Percentiles rank a stretch among this genome's conserved stretches.
phyloP scores from a whole-genome alignment of 1,140 invertebrate genomes.

The Procambarus virginalis region DNA sequence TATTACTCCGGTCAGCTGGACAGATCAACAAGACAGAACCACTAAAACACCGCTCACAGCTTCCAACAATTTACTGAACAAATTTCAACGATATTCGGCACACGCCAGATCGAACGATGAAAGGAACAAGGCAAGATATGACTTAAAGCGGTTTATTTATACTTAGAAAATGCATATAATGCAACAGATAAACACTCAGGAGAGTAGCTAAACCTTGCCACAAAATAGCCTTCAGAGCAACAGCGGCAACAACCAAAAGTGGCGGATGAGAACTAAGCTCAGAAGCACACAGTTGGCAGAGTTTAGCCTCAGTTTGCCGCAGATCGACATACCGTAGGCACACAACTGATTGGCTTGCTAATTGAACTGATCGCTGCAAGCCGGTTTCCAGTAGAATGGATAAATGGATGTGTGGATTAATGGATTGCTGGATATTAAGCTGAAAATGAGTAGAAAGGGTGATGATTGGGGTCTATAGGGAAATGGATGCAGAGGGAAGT shows the following conservation, averaged over 20 bases:
- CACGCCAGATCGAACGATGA: too few species aligned
- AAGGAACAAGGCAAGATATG: too few species aligned
- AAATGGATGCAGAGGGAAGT: neutral
- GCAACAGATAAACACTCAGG: neutral
- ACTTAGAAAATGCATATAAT: too few species aligned
- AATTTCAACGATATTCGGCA: neutral
- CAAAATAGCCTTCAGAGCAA: neutral
- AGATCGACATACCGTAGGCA: constrained; percentile 30
- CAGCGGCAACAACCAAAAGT: constrained; percentile 2
- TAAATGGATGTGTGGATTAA: constrained; percentile 36
- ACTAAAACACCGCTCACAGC: neutral
- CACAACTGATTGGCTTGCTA: constrained; percentile 49
- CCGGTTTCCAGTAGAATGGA: constrained; percentile 36
- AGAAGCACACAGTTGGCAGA: constrained; percentile 19
- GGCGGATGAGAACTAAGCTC: neutral
- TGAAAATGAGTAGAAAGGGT: constrained; percentile 39
- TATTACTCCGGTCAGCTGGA: neutral
- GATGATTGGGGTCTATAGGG: constrained; percentile 5
- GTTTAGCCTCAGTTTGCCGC: constrained; percentile 23
- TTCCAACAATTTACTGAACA: neutral
- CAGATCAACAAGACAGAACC: neutral
- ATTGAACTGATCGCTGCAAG: constrained; percentile 47
- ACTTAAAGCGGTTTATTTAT: too few species aligned
- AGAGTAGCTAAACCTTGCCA: neutral
- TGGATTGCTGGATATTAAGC: constrained; percentile 28